Evolutionary conservation across 2,888 invertebrate species (phyloP).

Genomic region (Lepidonotus clava): DNA sequence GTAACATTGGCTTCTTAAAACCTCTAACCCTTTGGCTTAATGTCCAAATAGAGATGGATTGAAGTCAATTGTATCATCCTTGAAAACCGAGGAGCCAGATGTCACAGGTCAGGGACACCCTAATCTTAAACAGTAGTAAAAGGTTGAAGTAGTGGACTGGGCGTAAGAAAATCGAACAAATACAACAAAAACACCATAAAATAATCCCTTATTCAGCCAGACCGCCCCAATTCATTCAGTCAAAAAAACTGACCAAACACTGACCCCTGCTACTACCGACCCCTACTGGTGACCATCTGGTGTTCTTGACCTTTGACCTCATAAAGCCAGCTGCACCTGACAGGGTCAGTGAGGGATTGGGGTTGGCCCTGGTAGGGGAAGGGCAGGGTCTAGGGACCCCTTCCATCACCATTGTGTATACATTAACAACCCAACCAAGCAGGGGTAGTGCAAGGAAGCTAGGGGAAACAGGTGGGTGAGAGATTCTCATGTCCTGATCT

Average conservation of each 20-base stretch:
- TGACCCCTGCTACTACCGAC: too few relatives aligned
- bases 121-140: too few relatives aligned
- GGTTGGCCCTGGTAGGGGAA: not conserved
- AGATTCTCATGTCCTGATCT: not conserved
- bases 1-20: too few relatives aligned
- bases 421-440: constrained; percentile 10
- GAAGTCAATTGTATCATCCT: not conserved
- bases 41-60: constrained; percentile 7
- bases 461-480: constrained; percentile 9
- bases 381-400: not conserved
- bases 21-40: not conserved
- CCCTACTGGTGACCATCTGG: too few relatives aligned
- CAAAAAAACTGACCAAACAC: too few relatives aligned
- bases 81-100: not conserved
- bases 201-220: too few relatives aligned
- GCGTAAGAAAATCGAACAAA: too few relatives aligned
- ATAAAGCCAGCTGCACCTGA: not conserved
- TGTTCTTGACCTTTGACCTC: constrained; percentile 13
- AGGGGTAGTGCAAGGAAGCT: not conserved
- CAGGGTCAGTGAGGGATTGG: constrained; percentile 15
- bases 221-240: too few relatives aligned
- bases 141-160: too few relatives aligned
- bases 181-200: too few relatives aligned
- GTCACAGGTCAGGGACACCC: too few relatives aligned
- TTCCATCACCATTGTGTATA: constrained; percentile 42